phyloP scores from a whole-genome alignment of 2,888 invertebrate species.

The Leucophenga maculata region DNA sequence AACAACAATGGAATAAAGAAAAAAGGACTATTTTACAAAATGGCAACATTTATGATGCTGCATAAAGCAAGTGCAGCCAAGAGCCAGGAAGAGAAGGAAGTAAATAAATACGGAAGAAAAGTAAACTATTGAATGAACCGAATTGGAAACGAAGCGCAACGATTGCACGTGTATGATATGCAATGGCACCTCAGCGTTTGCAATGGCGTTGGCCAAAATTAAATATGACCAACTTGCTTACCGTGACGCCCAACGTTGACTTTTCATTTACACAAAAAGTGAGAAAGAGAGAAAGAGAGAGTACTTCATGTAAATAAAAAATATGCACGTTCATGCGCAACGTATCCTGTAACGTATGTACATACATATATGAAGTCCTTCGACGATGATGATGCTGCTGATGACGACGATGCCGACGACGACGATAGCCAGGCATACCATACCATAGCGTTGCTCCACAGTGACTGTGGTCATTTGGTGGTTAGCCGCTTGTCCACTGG shows the following conservation, averaged over 20 bases:
- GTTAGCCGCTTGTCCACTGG: slow-evolving; percentile 53
- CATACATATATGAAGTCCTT: neutral
- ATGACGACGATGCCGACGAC: neutral
- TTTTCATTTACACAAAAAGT: slow-evolving; percentile 37
- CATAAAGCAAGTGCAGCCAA: slow-evolving; percentile 4
- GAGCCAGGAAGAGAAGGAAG: neutral
- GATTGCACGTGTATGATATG: neutral
- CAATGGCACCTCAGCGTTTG: slow-evolving; percentile 13
- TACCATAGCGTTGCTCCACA: neutral
- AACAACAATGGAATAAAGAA: neutral
- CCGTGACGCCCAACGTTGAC: slow-evolving; percentile 49
- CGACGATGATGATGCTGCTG: neutral
- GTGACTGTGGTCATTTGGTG: slow-evolving; percentile 57
- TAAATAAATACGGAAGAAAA: neutral
- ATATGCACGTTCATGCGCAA: slow-evolving; percentile 10
- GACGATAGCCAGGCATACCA: neutral
- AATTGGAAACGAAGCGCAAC: neutral
- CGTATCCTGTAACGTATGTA: neutral
- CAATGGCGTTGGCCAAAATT: slow-evolving; percentile 45
- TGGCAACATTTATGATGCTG: slow-evolving; percentile 16
- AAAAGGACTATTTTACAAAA: neutral
- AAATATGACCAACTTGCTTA: slow-evolving; percentile 59
- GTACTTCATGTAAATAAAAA: neutral
- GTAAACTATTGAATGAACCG: neutral
- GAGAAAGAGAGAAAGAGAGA: no score